Evolutionary conservation across 1,140 invertebrate species (phyloP), one percentile per base, ranked within the genome.

Genomic region (Lucilia sericata): DNA sequence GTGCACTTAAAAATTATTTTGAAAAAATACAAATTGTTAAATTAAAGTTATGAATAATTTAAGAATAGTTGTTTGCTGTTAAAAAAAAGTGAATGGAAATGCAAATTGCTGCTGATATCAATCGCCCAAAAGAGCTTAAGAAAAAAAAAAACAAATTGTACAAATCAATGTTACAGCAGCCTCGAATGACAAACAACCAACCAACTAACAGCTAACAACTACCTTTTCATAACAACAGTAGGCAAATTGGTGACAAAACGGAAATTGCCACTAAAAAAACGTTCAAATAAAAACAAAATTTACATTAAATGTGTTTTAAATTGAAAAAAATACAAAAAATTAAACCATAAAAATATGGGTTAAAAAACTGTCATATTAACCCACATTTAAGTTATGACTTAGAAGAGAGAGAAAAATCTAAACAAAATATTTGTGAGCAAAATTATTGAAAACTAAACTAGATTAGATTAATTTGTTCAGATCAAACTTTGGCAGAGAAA

Each of bases 211-310:
- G 14, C 55, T 7, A 60, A 1, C 14, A 17, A 60, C 51, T n/a
- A 14, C 13, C 55, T 17, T n/a, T 30, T 42, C 5, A 5, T n/a
- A 78, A 5, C 34, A 78, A 42, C 75, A 42, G 75, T 78, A 78
- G 75, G 75, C 75, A 78, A 78, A 78, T n/a, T 47, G 75, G 34
- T 42, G 75, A 78, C 75, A 78, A 78, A 78, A 78, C 75, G 75
- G 75, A 78, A 78, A 78, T 78, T 78, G 75, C 75, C 36, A 78
- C 14, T 19, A 78, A n/a, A 78, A 42, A 75, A 30, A 12, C 30
- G 74, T 13, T 10, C 8, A 76, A 76, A 17, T 34, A 36, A 76
- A 60, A 60, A 42, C n/a, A 47, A 78, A n/a, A 78, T 78, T 78
- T 47, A 36, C 75, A 78, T 78, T 78, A 78, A 19, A 47, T 42